phyloP scores from a whole-genome alignment of 2,113 vertebrate species.

The Podarcis raffonei region DNA sequence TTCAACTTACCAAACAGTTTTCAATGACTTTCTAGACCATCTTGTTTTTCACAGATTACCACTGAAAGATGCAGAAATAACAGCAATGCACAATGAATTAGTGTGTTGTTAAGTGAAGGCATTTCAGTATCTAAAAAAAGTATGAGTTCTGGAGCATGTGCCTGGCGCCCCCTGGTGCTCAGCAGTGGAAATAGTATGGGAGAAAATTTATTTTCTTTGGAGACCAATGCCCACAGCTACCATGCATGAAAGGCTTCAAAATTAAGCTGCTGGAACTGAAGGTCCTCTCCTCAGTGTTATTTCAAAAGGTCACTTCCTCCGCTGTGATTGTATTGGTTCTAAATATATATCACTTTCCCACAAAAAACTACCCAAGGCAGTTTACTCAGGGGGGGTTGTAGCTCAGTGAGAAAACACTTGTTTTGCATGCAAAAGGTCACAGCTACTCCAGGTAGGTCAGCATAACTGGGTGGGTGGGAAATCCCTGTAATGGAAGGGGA shows the following conservation, averaged over 20 bases:
- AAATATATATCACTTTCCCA: not conserved
- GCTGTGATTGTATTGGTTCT: not conserved
- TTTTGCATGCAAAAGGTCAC: not conserved
- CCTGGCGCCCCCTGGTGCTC: conserved; percentile 54
- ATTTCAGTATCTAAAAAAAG: no score
- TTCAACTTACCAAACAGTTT: not conserved
- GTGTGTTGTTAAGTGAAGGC: not conserved
- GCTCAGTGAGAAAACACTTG: not conserved
- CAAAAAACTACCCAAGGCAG: not conserved
- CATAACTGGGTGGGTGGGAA: no score
- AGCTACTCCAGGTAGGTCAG: not conserved
- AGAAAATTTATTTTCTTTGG: not conserved
- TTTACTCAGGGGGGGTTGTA: not conserved
- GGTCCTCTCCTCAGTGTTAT: not conserved
- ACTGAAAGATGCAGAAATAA: not conserved
- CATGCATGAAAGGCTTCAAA: not conserved
- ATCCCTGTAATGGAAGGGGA: no score
- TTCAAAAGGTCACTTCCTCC: not conserved
- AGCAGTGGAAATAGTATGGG: not conserved
- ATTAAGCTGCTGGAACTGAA: not conserved
- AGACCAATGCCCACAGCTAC: not conserved
- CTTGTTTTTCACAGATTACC: not conserved
- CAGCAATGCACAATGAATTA: no score
- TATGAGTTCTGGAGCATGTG: not conserved
- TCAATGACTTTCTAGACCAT: not conserved